Conservation (phyloP, 1,140 invertebrate species). For the Antheraea mylitta region DNA sequence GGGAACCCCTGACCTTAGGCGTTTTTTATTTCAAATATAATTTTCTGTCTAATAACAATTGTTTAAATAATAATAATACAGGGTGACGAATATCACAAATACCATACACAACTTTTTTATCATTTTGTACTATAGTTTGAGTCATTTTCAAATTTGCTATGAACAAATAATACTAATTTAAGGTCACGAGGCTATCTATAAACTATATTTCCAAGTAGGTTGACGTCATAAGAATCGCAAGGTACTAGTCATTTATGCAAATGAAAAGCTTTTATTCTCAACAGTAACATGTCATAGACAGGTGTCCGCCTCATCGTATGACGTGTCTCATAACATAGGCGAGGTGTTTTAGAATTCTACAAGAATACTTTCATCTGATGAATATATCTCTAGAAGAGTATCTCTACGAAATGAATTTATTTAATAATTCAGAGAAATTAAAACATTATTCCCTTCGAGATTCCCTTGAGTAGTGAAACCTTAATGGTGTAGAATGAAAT, state of each 20-base stretch:
- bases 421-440: background rate
- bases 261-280: background rate
- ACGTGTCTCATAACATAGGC: constrained; percentile 9
- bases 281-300: constrained; percentile 6
- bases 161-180: too few relatives aligned
- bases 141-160: too few relatives aligned
- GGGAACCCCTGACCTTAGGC: too few relatives aligned
- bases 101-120: too few relatives aligned
- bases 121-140: too few relatives aligned
- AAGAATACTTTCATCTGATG: background rate
- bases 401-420: background rate
- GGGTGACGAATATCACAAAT: too few relatives aligned
- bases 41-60: too few relatives aligned
- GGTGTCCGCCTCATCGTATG: constrained; percentile 10
- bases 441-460: background rate
- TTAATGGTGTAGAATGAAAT: background rate
- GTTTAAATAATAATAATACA: too few relatives aligned
- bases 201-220: too few relatives aligned
- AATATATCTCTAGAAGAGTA: background rate
- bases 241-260: background rate
- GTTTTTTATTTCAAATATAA: too few relatives aligned
- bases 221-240: too few relatives aligned
- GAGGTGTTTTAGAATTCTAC: background rate
- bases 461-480: background rate
- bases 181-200: too few relatives aligned